Percentiles rank a stretch among this genome's conserved stretches.
Evolutionary conservation across 2,797 vertebrate species (phyloP).

Genomic region (Pseudocheirus occidentalis): DNA sequence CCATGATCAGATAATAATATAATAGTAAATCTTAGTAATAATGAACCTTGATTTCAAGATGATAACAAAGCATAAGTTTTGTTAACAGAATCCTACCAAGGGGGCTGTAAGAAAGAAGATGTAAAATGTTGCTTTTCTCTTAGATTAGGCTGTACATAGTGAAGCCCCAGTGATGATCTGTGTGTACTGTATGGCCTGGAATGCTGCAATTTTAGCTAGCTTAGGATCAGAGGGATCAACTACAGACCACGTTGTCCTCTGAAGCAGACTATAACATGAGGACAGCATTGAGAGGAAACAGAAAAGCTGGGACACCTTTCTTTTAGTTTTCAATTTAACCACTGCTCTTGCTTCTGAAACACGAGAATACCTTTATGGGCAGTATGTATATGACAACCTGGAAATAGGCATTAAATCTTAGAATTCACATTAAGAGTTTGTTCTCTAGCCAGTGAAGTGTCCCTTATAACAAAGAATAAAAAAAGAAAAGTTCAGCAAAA

Average conservation of each 20-base stretch:
- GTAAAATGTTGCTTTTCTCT: not conserved
- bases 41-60: not conserved
- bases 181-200: not conserved
- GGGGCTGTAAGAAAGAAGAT: not conserved
- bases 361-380: not conserved
- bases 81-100: not conserved
- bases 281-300: not conserved
- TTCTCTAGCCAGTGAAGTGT: not conserved
- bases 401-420: not conserved
- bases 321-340: not conserved
- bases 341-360: not conserved
- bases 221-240: not conserved
- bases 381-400: no score
- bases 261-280: not conserved
- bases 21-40: not conserved
- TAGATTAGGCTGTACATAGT: not conserved
- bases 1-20: not conserved
- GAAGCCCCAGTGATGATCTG: not conserved
- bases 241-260: not conserved
- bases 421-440: not conserved
- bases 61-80: not conserved
- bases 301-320: not conserved
- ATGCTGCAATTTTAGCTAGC: not conserved
- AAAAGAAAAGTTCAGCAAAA: not conserved
- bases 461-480: not conserved